Percentiles rank a stretch among this genome's conserved stretches.
Evolutionary conservation across 2,797 vertebrate species (phyloP).

Genomic region (Menidia menidia): DNA sequence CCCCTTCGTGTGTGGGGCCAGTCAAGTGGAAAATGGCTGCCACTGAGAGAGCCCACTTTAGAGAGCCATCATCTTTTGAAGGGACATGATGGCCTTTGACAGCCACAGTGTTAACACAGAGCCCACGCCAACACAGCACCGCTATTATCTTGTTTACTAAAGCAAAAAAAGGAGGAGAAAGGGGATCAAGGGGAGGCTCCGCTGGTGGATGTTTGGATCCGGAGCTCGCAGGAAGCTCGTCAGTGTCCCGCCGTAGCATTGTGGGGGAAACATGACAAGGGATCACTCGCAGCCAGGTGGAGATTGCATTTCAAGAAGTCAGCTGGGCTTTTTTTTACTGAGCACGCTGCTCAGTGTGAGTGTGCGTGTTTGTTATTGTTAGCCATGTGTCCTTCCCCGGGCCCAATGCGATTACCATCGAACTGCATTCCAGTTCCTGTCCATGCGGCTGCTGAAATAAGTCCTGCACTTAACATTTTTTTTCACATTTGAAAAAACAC

Average conservation of each 20-base stretch:
- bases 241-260: conserved; percentile 43
- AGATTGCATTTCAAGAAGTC: conserved; percentile 59
- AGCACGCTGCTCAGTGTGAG: conserved; percentile 12
- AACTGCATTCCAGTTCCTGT: conserved; percentile 23
- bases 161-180: conserved; percentile 62
- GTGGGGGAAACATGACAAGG: conserved; percentile 64
- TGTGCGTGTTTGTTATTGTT: conserved; percentile 21
- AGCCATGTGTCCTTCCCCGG: conserved; percentile 16
- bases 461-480: conserved; percentile 8
- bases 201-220: conserved; percentile 69
- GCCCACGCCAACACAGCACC: conserved; percentile 67
- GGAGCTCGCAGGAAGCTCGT: conserved; percentile 46
- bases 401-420: conserved; percentile 6
- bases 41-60: conserved; percentile 83
- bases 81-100: conserved; percentile 84
- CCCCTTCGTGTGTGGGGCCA: conserved; percentile 81
- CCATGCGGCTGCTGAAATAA: conserved; percentile 10
- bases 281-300: conserved; percentile 60
- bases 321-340: conserved; percentile 33
- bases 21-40: conserved; percentile 87
- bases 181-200: conserved; percentile 62
- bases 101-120: conserved; percentile 81
- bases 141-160: conserved; percentile 81
- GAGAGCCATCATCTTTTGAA: conserved; percentile 85
- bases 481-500: conserved; percentile 14